Conservation (phyloP, 2,797 vertebrate genomes). For the Momotus momota region DNA sequence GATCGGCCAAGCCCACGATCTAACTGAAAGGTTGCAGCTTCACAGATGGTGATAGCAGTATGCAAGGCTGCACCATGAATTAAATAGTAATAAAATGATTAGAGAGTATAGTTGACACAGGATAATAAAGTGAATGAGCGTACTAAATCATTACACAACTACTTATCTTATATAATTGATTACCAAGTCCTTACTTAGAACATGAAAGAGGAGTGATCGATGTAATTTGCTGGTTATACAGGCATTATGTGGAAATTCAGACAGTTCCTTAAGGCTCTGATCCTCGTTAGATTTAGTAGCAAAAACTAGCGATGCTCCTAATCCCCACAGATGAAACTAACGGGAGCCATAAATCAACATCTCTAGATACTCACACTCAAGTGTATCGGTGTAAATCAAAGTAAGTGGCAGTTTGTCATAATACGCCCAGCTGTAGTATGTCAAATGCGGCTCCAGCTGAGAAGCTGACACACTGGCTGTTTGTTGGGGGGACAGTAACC, state of each 20-base stretch:
- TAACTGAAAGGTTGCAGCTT: background rate
- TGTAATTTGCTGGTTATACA: background rate
- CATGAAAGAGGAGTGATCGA: background rate
- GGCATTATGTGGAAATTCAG: background rate
- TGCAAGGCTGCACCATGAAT: background rate
- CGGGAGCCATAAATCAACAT: background rate
- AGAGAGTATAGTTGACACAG: background rate
- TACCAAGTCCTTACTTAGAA: background rate
- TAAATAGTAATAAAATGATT: background rate
- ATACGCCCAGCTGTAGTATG: accelerated
- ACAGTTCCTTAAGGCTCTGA: background rate
- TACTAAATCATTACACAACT: background rate
- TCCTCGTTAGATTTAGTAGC: background rate
- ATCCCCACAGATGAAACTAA: background rate
- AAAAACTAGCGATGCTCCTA: background rate
- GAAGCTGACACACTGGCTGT: background rate
- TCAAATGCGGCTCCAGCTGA: background rate
- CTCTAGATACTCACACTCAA: accelerated
- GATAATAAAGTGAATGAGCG: background rate
- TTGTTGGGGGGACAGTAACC: background rate
- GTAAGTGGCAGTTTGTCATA: background rate
- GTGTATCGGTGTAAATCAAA: background rate
- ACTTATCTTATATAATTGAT: background rate
- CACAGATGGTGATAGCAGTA: background rate
- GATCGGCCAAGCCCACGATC: accelerated